Evolutionary conservation across 1,140 invertebrate species (phyloP).

Genomic region (Aphidius gifuensis): DNA sequence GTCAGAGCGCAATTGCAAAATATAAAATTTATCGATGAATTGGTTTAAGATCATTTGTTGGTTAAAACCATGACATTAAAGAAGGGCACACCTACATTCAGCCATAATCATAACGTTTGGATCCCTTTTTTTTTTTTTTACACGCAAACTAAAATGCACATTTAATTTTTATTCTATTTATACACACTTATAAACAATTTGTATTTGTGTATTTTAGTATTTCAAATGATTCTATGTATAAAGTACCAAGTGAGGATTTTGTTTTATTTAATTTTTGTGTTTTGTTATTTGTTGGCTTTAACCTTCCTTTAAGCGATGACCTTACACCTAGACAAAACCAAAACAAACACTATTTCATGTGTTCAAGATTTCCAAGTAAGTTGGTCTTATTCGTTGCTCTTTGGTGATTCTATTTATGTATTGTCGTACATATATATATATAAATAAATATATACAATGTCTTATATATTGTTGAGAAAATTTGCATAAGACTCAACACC

Average conservation of each 20-base stretch:
- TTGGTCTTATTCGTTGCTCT: too few relatives aligned
- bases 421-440: too few relatives aligned
- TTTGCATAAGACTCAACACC: too few relatives aligned
- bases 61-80: slow-evolving; percentile 44
- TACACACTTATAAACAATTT: slow-evolving; percentile 3
- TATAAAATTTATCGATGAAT: slow-evolving; percentile 20
- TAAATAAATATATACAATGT: too few relatives aligned
- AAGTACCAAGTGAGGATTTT: too few relatives aligned
- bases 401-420: too few relatives aligned
- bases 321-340: slow-evolving; percentile 36
- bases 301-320: slow-evolving; percentile 42
- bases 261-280: background rate
- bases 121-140: slow-evolving; percentile 23
- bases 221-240: too few relatives aligned
- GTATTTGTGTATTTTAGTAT: background rate
- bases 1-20: slow-evolving; percentile 3
- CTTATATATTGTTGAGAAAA: too few relatives aligned
- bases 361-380: too few relatives aligned
- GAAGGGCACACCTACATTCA: slow-evolving; percentile 38
- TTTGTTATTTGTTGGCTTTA: slow-evolving; percentile 26
- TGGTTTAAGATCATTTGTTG: slow-evolving; percentile 12
- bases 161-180: background rate
- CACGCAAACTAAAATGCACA: slow-evolving; percentile 29
- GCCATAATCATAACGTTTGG: slow-evolving; percentile 27
- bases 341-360: background rate